Evolutionary conservation across 2,888 invertebrate species (phyloP).

Genomic region (Drosophila demipolita): DNA sequence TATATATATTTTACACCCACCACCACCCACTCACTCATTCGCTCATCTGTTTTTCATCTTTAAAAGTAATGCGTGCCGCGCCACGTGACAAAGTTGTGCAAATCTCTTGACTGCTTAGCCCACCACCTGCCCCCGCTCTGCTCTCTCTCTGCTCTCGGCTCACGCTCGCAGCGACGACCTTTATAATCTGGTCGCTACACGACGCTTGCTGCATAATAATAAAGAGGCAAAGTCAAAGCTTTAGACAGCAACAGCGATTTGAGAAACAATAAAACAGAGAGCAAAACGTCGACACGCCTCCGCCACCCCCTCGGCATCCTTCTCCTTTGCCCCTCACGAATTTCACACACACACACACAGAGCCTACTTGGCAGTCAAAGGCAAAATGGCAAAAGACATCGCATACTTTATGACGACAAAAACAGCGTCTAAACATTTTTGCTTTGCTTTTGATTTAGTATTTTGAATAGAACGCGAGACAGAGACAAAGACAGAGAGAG

Average conservation of each 20-base stretch:
- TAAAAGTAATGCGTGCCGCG: constrained; percentile 53
- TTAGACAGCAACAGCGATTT: constrained; percentile 57
- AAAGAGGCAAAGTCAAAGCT: constrained; percentile 58
- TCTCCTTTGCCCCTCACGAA: too few relatives aligned
- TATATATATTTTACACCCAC: constrained; percentile 7
- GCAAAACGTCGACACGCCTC: constrained; percentile 16
- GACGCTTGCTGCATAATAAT: constrained; percentile 64
- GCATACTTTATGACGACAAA: constrained; percentile 56
- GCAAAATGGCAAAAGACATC: constrained; percentile 37
- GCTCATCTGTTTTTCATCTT: constrained; percentile 38
- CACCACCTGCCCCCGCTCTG: neutral
- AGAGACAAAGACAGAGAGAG: neutral
- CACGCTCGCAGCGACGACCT: constrained; percentile 38
- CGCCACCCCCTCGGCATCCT: neutral
- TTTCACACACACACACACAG: constrained; percentile 7
- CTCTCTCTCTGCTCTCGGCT: neutral
- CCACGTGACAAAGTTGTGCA: constrained; percentile 67
- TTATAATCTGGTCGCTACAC: constrained; percentile 63
- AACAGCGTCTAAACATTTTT: constrained; percentile 49
- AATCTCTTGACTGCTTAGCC: constrained; percentile 39
- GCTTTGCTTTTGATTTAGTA: constrained; percentile 35
- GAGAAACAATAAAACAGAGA: constrained; percentile 67
- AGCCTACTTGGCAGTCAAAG: constrained; percentile 30
- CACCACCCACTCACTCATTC: neutral
- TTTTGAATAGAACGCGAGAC: neutral